phyloP scores from a whole-genome alignment of 2,797 vertebrate genomes.

The Amblyopsis hoosieri region DNA sequence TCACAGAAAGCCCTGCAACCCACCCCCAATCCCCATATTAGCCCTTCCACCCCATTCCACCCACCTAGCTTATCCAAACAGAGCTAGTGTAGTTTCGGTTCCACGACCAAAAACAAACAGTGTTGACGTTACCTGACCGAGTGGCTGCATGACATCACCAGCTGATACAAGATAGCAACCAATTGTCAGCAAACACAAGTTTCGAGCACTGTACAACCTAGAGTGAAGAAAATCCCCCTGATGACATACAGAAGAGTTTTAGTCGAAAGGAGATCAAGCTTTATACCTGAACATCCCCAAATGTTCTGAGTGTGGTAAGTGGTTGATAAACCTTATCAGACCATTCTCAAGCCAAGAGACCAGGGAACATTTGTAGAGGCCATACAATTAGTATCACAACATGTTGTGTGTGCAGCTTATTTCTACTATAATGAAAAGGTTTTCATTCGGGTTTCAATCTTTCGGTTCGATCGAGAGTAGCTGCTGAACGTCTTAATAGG shows the following conservation, averaged over 20 bases:
- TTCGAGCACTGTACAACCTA: too few species aligned
- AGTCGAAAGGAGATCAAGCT: too few species aligned
- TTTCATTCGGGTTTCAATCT: constrained; percentile 53
- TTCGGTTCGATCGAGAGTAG: constrained; percentile 47
- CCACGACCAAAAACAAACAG: constrained; percentile 65
- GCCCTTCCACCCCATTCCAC: constrained; percentile 46
- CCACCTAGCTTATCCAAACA: constrained; percentile 69
- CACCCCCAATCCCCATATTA: background rate
- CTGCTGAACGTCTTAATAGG: constrained; percentile 59
- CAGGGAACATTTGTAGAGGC: constrained; percentile 41
- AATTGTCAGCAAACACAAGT: constrained; percentile 56
- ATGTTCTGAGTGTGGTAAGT: constrained; percentile 11
- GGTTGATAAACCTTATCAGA: constrained; percentile 39
- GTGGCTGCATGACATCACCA: constrained; percentile 73
- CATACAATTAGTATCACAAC: constrained; percentile 52
- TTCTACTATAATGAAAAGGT: constrained; percentile 67
- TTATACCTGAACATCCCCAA: background rate
- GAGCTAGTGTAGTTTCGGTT: constrained; percentile 65
- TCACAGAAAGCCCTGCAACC: constrained; percentile 36
- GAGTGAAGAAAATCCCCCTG: constrained; percentile 1
- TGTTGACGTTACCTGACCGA: constrained; percentile 63
- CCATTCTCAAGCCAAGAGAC: constrained; percentile 26
- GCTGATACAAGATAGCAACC: constrained; percentile 69
- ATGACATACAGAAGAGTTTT: constrained; percentile 16
- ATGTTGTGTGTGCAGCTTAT: constrained; percentile 23